Conservation (phyloP, 2,888 invertebrate genomes). For the Leuctra nigra region DNA sequence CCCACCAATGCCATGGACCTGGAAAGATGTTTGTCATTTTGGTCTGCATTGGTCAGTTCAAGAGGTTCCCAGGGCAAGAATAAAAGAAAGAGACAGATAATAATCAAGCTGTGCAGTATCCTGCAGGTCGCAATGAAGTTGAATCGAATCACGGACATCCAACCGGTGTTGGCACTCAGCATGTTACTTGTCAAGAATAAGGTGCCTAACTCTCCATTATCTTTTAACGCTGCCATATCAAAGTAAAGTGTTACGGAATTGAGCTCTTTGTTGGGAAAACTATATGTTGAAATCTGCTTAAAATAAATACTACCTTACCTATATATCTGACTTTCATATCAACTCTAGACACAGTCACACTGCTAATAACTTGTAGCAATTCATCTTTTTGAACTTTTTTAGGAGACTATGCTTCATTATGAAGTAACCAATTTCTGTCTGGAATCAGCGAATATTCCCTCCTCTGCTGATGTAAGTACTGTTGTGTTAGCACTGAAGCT, state of each 20-base stretch:
- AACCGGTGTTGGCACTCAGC: conserved; percentile 4
- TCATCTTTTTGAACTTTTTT: background rate
- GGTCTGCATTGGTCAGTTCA: no score
- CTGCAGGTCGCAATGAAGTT: background rate
- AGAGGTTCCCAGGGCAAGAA: no score
- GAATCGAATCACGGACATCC: background rate
- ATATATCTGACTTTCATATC: no score
- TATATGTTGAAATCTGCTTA: no score
- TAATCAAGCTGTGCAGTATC: background rate
- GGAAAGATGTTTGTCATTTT: background rate
- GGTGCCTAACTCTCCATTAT: no score
- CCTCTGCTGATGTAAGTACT: background rate
- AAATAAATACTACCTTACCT: no score
- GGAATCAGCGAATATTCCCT: background rate
- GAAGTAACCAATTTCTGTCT: conserved; percentile 2
- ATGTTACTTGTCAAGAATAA: background rate
- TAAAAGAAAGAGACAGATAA: no score
- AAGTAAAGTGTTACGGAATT: no score
- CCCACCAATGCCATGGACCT: background rate
- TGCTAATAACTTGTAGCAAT: no score
- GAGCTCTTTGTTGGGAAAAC: no score
- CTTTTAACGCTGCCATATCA: no score
- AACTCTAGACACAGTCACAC: no score
- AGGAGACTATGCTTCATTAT: background rate
- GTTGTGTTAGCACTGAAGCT: conserved; percentile 1